Evolutionary conservation across 2,797 vertebrate genomes (phyloP), one percentile per base, ranked within the genome.

Genomic region (Lycodopsis pacificus): DNA sequence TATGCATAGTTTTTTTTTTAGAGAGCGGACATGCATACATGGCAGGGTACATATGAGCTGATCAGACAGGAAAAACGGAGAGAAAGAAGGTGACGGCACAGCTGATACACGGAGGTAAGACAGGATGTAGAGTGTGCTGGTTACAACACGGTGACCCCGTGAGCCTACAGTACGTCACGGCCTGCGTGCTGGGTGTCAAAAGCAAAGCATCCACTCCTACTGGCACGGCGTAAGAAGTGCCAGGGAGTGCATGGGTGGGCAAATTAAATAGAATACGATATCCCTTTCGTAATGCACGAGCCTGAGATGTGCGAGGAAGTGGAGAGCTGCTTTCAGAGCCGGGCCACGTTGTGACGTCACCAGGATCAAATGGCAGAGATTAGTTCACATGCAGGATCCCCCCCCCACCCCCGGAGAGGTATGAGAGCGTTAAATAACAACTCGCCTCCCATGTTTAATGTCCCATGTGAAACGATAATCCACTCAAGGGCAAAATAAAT

Each of bases 391-490:
- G 89, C 85, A 79, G 85, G 79, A 83, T 83, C 82, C 82, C 89
- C 77, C 25, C 25, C 25, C 25, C 25, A 2, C 25, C 25, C 51
- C 22, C 51, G 74, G 83, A 89, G 85, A 89, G 75, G 83, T 73
- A 82, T 77, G 90, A 76, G 86, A 89, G 91, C 79, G 84, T 92
- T 92, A 89, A 94, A 91, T 93, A 94, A 93, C 91, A 92, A 81
- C 85, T 88, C 87, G 64, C 86, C 89, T 91, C 87, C 89, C 89
- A 82, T 89, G 90, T 90, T 93, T 94, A 93, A 94, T 91, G 91
- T 92, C 92, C 93, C 87, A 83, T 86, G 91, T 93, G 91, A 92
- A 93, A 94, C 89, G 90, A 93, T 94, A 94, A 95, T 93, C 90
- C 88, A 92, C 91, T 95, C 92, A 93, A 93, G 93, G 93, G 90